Conservation (phyloP, 2,113 vertebrate species). For the Atlantisia rogersi region DNA sequence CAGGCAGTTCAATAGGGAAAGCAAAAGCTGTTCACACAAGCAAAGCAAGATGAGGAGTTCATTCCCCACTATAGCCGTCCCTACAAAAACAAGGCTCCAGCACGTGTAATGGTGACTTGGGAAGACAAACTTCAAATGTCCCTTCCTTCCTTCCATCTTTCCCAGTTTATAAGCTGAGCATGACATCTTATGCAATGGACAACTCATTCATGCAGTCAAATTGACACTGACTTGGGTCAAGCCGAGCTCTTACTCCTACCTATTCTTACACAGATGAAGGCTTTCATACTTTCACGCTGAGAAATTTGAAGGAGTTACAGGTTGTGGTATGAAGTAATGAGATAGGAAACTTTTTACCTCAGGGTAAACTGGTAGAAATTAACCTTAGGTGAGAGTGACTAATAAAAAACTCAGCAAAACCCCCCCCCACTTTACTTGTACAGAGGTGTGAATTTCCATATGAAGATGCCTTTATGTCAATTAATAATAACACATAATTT, state of each 20-base stretch:
- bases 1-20: no score
- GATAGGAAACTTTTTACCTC: not conserved
- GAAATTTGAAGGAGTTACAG: not conserved
- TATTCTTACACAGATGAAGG: not conserved
- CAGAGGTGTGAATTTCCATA: not conserved
- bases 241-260: fast-evolving
- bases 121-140: no score
- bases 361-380: not conserved
- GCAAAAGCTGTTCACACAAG: no score
- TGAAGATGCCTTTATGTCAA: not conserved
- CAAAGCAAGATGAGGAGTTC: no score
- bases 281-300: not conserved
- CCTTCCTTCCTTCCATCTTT: no score
- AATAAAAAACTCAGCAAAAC: not conserved
- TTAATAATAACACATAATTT: slow-evolving; percentile 22
- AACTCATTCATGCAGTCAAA: slow-evolving; percentile 10
- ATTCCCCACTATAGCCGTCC: no score
- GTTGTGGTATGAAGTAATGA: not conserved
- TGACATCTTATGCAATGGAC: not conserved
- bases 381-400: not conserved
- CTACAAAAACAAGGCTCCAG: no score
- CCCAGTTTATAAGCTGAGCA: no score
- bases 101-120: no score
- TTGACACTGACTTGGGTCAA: not conserved
- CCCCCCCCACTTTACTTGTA: not conserved